Evolutionary conservation across 2,888 invertebrate genomes (phyloP).

Genomic region (Drosophila antonietae): DNA sequence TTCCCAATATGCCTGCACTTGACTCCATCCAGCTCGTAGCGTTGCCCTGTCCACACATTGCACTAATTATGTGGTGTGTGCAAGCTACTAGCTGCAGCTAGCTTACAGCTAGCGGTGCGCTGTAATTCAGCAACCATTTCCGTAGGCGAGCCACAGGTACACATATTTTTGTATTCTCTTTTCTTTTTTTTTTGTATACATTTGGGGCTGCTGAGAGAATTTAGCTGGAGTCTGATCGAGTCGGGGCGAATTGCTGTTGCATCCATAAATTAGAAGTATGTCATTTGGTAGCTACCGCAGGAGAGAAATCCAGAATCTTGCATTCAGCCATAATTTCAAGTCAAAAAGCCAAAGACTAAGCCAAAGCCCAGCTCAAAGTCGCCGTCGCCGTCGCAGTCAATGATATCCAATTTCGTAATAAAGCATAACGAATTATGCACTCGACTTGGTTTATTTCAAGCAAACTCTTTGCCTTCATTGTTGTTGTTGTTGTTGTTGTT

Average conservation of each 20-base stretch:
- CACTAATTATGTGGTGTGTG: slow-evolving; percentile 68
- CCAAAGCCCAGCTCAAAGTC: slow-evolving; percentile 35
- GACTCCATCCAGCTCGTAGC: slow-evolving; percentile 29
- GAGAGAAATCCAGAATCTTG: slow-evolving; percentile 52
- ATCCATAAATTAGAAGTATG: slow-evolving; percentile 79
- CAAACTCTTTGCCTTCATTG: slow-evolving; percentile 28
- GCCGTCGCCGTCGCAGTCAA: slow-evolving; percentile 50
- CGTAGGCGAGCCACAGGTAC: slow-evolving; percentile 58
- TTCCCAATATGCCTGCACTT: slow-evolving; percentile 44
- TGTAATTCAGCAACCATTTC: slow-evolving; percentile 68
- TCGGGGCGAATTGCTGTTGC: slow-evolving; percentile 33
- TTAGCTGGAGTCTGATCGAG: slow-evolving; percentile 14
- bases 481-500: slow-evolving; percentile 20
- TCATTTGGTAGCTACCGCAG: slow-evolving; percentile 73
- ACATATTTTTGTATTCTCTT: background rate
- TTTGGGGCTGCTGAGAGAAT: slow-evolving; percentile 34
- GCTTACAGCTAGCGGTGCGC: slow-evolving; percentile 50
- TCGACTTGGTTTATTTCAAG: slow-evolving; percentile 76
- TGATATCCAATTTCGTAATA: slow-evolving; percentile 79
- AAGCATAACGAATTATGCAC: slow-evolving; percentile 80
- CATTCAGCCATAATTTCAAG: slow-evolving; percentile 64
- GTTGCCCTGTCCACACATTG: slow-evolving; percentile 74
- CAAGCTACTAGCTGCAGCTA: slow-evolving; percentile 33
- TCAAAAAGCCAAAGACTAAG: slow-evolving; percentile 36
- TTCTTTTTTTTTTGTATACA: background rate